Percentiles rank a stretch among this genome's conserved stretches.
Evolutionary conservation across 23 tunicate genomes (phyloP).

Genomic region (Oikopleura vanhoeffeni): DNA sequence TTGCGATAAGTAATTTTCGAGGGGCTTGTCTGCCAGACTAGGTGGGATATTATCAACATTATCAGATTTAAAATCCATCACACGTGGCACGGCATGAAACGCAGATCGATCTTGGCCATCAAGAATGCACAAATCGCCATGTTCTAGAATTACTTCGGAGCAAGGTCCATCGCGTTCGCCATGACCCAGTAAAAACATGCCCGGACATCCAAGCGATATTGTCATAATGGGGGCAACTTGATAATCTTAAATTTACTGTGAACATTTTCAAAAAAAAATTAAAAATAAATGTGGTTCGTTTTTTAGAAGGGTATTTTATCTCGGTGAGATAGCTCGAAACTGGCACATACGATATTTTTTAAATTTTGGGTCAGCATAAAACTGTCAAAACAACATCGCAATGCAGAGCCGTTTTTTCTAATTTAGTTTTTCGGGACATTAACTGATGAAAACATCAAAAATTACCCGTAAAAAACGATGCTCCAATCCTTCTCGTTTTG

Average conservation of each 20-base stretch:
- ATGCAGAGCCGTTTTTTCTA: no score
- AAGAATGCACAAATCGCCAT: not conserved
- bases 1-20: not conserved
- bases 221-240: slow-evolving; percentile 14
- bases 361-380: no score
- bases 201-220: slow-evolving; percentile 9
- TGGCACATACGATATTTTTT: no score
- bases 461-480: no score
- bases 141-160: not conserved
- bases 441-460: no score
- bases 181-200: not conserved
- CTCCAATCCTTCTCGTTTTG: no score
- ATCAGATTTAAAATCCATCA: not conserved
- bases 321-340: no score
- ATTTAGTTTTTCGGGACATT: no score
- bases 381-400: no score
- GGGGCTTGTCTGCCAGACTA: not conserved
- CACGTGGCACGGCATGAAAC: not conserved
- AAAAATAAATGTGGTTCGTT: no score
- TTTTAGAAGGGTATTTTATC: no score
- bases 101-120: not conserved
- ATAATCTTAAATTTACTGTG: not conserved
- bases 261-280: not conserved
- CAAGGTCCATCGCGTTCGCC: not conserved
- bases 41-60: not conserved